Conservation (phyloP, 1,140 invertebrate genomes). For the Drosophila truncata region DNA sequence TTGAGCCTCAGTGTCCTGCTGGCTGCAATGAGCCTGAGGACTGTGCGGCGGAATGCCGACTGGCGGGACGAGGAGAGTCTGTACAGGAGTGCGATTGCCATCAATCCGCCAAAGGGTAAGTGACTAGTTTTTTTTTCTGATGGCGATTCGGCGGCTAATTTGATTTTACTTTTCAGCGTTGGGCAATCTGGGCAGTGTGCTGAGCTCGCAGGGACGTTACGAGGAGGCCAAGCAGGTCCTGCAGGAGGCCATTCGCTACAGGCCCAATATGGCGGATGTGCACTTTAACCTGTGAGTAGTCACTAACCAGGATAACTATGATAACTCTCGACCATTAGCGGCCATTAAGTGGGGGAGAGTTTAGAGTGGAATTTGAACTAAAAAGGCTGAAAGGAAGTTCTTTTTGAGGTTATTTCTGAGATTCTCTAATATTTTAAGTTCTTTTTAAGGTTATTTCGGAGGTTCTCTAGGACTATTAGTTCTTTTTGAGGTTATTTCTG, state of each 20-base stretch:
- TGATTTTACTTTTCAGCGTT: slow-evolving; percentile 89
- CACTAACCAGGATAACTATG: slow-evolving; percentile 23
- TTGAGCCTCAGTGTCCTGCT: slow-evolving; percentile 88
- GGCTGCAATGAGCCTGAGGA: slow-evolving; percentile 91
- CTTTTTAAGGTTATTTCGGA: too few species aligned
- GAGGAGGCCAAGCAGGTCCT: slow-evolving; percentile 95
- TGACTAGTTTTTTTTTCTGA: background rate
- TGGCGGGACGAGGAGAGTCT: slow-evolving; percentile 97
- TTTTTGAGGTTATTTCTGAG: too few species aligned
- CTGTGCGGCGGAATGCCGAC: slow-evolving; percentile 93
- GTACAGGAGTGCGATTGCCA: slow-evolving; percentile 94
- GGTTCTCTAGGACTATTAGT: too few species aligned
- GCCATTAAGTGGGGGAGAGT: background rate
- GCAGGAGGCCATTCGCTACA: slow-evolving; percentile 93
- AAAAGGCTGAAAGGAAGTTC: too few species aligned
- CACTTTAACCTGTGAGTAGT: slow-evolving; percentile 98
- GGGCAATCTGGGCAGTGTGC: slow-evolving; percentile 96
- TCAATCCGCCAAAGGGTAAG: slow-evolving; percentile 99
- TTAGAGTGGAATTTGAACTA: background rate
- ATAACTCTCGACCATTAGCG: slow-evolving; percentile 24
- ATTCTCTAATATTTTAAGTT: too few species aligned
- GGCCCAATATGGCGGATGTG: slow-evolving; percentile 98
- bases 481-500: too few species aligned
- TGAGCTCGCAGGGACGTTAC: slow-evolving; percentile 93
- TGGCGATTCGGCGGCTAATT: slow-evolving; percentile 2